Evolutionary conservation across 2,888 invertebrate genomes (phyloP), one percentile per base, ranked within the genome.

Genomic region (Chrysodeixis includens): DNA sequence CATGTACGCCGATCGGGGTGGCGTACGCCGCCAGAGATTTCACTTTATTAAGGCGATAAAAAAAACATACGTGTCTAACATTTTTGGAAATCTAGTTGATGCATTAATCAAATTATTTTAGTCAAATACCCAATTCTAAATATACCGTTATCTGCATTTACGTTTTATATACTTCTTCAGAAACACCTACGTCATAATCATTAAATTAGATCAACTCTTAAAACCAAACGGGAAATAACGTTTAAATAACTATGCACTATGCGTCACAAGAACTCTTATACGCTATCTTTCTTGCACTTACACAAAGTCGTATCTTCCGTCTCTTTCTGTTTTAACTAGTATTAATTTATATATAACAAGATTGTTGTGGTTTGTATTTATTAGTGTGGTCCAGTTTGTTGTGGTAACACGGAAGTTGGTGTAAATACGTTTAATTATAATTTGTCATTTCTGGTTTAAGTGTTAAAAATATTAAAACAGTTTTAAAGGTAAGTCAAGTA

Each of bases 311-410:
- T 8, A 57, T 57, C 7, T 7, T 0, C 32, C 55, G 7, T 77
- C 78, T 52, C 69, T 58, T 54, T 77, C 67, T n/a, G 54, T 22
- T 61, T 8, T 46, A 30, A 12, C 10, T 18, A 56, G 1, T 40
- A 49, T 69, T 69, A 62, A 54, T 62, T 71, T 67, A 69, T 66
- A 69, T 78, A 79, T 73, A 69, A 51, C 32, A 40, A 59, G 70
- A 56, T 66, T 60, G 40, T 58, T 26, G 40, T 30, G 8, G 44
- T n/a, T 14, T 40, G 30, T 26, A 58, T 57, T 79, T 74, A 78
- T 65, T 69, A 44, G 55, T 67, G 60, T 60, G 63, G 67, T 71
- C 69, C 71, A 56, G 20, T 56, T 69, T 55, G 56, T 12, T 7
- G 35, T 2, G 71, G 56, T 52, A 63, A 62, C 59, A 79, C 61